Base-by-base conservation (phyloP, 2,888 invertebrate genomes). In the Eupithecia subumbrata region DNA sequence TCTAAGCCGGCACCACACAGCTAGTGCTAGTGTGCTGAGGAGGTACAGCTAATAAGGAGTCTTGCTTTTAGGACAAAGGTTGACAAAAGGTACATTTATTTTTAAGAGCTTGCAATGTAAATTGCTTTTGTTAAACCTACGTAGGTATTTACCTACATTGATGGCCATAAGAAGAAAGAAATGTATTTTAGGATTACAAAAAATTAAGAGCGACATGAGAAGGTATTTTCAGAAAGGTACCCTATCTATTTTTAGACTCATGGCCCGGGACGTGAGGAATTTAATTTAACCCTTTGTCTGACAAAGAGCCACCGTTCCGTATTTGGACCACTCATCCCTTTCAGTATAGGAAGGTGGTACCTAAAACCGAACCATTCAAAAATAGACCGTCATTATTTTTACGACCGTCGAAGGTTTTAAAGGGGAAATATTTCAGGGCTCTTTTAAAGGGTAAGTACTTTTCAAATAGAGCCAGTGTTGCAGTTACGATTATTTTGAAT, bases 261-360 rank as follows among this genome's bases (percentile, higher is more conserved):
- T 25, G 60, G 14, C 60, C 56, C 12, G 25, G 25, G 25, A 25
- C 14, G 60, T 25, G 25, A 5, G 60, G 60, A 60, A 60, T 60
- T 60, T 60, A 60, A 60, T 60, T 25, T 60, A 22, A 25, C n/a
- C 22, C 60, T 60, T 60, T 60, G 60, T 60, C n/a, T 22, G 60
- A 25, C 25, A 60, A 25, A 60, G 60, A 60, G 56, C 5, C 60
- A 25, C 25, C 25, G 60, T 60, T 22, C 22, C 22, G 4, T 25
- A 60, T 60, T 56, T 60, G n/a, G 25, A 60, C 60, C 60, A 5
- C 5, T 25, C 60, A 5, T 12, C 25, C 22, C 60, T 56, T 25
- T 60, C 12, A 12, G 25, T 25, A 48, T 48, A 48, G 48, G n/a
- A 48, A 48, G 18, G 56, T 22, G 56, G 2, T n/a, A 18, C 22